Conservation (phyloP, 2,113 vertebrate species). For the Chloebia gouldiae region DNA sequence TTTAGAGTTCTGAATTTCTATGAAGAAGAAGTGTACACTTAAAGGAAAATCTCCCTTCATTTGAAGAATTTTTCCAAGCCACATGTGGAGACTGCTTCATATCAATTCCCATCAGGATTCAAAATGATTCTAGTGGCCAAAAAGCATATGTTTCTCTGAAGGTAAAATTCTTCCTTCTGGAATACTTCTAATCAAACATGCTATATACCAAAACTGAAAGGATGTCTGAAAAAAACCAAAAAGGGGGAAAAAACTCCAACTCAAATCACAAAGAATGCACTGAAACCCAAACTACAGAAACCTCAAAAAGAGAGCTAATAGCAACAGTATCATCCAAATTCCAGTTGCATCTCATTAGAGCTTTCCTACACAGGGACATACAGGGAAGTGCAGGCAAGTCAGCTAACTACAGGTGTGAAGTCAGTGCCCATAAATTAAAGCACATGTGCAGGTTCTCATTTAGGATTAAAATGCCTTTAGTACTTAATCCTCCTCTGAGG, state of each 20-base stretch:
- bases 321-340: neutral
- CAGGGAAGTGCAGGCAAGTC: neutral
- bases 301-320: neutral
- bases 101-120: neutral
- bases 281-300: conserved; percentile 11
- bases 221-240: neutral
- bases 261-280: neutral
- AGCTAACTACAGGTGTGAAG: conserved; percentile 22
- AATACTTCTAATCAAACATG: neutral
- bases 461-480: conserved; percentile 32
- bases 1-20: neutral
- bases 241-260: fast-evolving
- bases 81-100: neutral
- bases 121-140: neutral
- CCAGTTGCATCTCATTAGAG: conserved; percentile 5
- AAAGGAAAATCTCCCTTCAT: neutral
- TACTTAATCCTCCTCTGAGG: neutral
- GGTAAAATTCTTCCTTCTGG: neutral
- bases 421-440: conserved; percentile 1
- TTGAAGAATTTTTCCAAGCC: neutral
- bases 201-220: neutral
- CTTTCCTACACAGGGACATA: neutral
- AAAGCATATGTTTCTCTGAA: neutral
- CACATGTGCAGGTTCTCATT: conserved; percentile 28
- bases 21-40: neutral